Conservation (phyloP, 2,113 vertebrate genomes). For the Protobothrops flavoviridis region DNA sequence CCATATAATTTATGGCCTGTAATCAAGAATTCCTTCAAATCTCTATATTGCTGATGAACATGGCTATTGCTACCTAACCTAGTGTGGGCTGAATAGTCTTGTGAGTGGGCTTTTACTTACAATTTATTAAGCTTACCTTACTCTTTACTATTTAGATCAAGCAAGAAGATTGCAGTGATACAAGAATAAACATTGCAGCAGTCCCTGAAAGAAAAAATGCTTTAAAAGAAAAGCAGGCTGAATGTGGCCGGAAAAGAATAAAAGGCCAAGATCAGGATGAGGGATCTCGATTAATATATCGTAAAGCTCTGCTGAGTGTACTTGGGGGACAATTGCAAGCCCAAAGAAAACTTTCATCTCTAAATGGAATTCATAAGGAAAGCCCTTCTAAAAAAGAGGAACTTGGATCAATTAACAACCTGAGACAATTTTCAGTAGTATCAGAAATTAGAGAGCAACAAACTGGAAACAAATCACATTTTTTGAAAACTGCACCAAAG, state of each 20-base stretch:
- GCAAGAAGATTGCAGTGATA: constrained; percentile 29
- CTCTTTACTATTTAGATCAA: constrained; percentile 44
- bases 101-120: background rate
- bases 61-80: background rate
- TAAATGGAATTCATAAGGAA: background rate
- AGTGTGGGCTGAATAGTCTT: background rate
- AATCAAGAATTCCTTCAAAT: background rate
- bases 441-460: background rate
- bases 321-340: constrained; percentile 40
- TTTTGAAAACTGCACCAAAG: background rate
- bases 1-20: background rate
- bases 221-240: constrained; percentile 27
- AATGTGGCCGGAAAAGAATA: constrained; percentile 60
- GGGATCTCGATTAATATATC: constrained; percentile 67
- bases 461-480: background rate
- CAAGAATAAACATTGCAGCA: constrained; percentile 33
- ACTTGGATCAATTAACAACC: background rate
- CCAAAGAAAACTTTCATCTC: background rate
- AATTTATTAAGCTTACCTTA: background rate
- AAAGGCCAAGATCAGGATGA: constrained; percentile 60
- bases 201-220: constrained; percentile 28
- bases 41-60: background rate
- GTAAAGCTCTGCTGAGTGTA: constrained; percentile 64
- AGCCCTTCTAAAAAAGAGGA: background rate
- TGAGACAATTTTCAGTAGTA: background rate